These are phyloP conservation scores for Tromatobia lineatoria DNA, from an alignment of 2,888 invertebrate species.

Conservation along the genomic window DNA sequence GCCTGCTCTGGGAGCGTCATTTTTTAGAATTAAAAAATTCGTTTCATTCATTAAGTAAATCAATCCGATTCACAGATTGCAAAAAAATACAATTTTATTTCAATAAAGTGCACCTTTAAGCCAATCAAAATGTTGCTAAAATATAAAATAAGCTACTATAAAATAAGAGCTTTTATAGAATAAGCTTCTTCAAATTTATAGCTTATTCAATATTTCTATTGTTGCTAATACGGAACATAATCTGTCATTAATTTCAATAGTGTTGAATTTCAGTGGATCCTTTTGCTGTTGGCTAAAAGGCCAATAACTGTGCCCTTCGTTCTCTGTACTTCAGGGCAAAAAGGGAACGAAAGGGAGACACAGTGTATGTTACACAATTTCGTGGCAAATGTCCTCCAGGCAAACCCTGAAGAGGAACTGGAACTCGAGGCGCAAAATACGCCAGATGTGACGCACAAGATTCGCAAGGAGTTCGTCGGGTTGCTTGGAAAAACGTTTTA, in stretches of 20 bases:
- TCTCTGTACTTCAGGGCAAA: not conserved
- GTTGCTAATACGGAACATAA: too few species aligned
- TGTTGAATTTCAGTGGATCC: not conserved
- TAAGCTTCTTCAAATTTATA: too few species aligned
- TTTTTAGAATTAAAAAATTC: too few species aligned
- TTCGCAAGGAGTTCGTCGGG: conserved; percentile 40
- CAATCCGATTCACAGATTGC: too few species aligned
- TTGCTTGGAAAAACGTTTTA: conserved; percentile 29
- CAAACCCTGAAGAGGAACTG: conserved; percentile 4
- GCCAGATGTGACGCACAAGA: conserved; percentile 36
- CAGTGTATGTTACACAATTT: not conserved
- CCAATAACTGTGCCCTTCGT: not conserved
- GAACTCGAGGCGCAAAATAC: not conserved
- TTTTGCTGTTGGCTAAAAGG: not conserved
- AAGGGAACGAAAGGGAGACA: not conserved
- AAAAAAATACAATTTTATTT: too few species aligned
- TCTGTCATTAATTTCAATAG: not conserved
- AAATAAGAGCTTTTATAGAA: too few species aligned
- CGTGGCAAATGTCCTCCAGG: conserved; percentile 18
- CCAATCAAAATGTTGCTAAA: too few species aligned
- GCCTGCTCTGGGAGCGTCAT: too few species aligned
- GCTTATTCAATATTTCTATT: too few species aligned
- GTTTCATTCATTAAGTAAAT: too few species aligned
- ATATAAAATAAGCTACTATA: too few species aligned
- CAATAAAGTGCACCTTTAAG: too few species aligned